These are phyloP conservation scores for Balanococcus diminutus DNA, from an alignment of 2,888 invertebrate species.

Conservation along the genomic window DNA sequence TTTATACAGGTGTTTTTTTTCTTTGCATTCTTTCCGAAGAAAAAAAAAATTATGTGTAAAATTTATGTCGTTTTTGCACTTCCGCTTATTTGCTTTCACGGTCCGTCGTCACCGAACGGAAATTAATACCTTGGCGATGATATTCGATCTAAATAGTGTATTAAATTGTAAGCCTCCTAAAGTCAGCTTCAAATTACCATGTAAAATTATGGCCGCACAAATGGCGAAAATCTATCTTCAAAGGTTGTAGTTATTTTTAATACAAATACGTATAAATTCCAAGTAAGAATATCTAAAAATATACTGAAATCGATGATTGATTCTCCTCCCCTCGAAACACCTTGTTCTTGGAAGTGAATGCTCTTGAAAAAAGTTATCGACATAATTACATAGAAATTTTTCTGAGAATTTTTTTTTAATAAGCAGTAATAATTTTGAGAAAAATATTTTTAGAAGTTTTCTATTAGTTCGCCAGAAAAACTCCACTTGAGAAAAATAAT, in stretches of 20 bases:
- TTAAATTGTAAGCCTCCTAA: not conserved
- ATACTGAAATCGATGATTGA: not conserved
- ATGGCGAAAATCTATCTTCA: not conserved
- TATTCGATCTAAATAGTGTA: not conserved
- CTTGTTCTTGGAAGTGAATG: too few relatives aligned
- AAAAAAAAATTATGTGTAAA: too few relatives aligned
- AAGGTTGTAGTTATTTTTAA: not conserved
- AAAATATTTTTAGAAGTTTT: too few relatives aligned
- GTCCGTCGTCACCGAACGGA: not conserved
- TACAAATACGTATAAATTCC: not conserved
- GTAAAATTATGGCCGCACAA: not conserved
- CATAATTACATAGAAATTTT: too few relatives aligned
- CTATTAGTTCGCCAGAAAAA: too few relatives aligned
- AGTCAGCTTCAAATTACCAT: not conserved
- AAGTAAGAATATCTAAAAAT: not conserved
- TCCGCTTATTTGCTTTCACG: not conserved
- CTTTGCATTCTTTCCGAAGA: not conserved
- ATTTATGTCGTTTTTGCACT: not conserved
- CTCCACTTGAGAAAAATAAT: too few relatives aligned
- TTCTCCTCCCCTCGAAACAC: too few relatives aligned
- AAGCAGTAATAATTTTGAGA: too few relatives aligned
- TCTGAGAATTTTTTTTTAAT: too few relatives aligned
- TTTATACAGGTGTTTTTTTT: not conserved
- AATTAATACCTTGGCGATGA: conserved; percentile 9
- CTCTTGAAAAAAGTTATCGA: too few relatives aligned